Conservation (phyloP, 1,140 invertebrate genomes). For the Lamellibrachia luymesi region DNA sequence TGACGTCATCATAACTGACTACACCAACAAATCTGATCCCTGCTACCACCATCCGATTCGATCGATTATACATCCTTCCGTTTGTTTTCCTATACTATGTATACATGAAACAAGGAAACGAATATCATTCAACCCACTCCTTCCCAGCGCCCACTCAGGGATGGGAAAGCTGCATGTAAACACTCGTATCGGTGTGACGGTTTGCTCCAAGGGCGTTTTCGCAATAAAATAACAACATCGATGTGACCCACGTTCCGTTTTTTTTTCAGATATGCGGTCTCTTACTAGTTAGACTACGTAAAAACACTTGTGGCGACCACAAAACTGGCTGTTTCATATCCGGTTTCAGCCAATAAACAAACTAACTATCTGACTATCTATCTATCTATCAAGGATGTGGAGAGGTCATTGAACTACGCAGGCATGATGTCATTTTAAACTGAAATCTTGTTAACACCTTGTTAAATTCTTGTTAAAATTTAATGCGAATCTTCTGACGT, state of each 20-base stretch:
- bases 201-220: neutral
- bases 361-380: neutral
- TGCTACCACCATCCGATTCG: neutral
- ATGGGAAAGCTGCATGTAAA: neutral
- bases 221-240: neutral
- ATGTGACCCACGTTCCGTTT: neutral
- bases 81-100: neutral
- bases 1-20: neutral
- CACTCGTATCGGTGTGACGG: neutral
- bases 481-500: neutral
- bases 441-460: neutral
- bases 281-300: neutral
- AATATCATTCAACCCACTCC: neutral
- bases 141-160: neutral
- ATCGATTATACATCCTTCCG: neutral
- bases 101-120: neutral
- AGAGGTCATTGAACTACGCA: neutral
- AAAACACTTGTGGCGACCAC: neutral
- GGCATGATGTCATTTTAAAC: neutral
- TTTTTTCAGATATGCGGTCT: neutral
- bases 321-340: neutral
- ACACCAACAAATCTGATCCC: neutral
- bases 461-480: neutral
- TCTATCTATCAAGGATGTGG: neutral
- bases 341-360: neutral